These are phyloP conservation scores for Drosophila dives DNA, from an alignment of 2,888 invertebrate species.

Conservation along the genomic window DNA sequence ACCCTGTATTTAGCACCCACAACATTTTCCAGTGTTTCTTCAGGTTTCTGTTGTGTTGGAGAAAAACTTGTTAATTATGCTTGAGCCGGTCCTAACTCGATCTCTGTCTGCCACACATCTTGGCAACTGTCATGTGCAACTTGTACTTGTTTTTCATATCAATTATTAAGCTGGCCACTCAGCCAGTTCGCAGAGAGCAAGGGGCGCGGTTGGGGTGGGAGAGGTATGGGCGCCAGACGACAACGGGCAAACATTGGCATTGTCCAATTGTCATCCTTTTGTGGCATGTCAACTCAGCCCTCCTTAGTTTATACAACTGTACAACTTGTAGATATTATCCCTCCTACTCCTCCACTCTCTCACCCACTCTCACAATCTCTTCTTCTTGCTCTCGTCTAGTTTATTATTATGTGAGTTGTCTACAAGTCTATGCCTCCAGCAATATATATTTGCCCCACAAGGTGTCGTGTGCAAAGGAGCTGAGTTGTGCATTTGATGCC, in stretches of 20 bases:
- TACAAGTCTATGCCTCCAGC: constrained; percentile 18
- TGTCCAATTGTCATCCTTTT: constrained; percentile 79
- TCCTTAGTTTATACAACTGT: constrained; percentile 76
- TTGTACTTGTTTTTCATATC: constrained; percentile 74
- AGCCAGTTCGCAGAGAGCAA: constrained; percentile 5
- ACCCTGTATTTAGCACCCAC: constrained; percentile 54
- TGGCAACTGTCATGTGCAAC: constrained; percentile 68
- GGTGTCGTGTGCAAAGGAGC: constrained; percentile 76
- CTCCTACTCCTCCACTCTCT: constrained; percentile 7
- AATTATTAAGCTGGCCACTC: constrained; percentile 75
- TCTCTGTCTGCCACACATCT: constrained; percentile 37
- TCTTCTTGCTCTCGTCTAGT: constrained; percentile 53
- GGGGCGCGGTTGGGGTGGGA: neutral
- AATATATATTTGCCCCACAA: constrained; percentile 37
- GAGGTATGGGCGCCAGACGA: constrained; percentile 63
- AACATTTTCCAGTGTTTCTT: constrained; percentile 57
- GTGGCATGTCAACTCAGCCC: constrained; percentile 63
- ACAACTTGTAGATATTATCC: constrained; percentile 65
- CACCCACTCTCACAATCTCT: neutral
- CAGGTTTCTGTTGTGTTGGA: constrained; percentile 22
- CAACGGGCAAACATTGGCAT: constrained; percentile 68
- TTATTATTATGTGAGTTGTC: constrained; percentile 75
- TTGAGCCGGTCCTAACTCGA: constrained; percentile 31
- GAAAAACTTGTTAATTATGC: constrained; percentile 76
- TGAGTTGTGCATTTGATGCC: constrained; percentile 72